Base-by-base conservation (phyloP, 1,140 invertebrate genomes). In the Dryas iulia region DNA sequence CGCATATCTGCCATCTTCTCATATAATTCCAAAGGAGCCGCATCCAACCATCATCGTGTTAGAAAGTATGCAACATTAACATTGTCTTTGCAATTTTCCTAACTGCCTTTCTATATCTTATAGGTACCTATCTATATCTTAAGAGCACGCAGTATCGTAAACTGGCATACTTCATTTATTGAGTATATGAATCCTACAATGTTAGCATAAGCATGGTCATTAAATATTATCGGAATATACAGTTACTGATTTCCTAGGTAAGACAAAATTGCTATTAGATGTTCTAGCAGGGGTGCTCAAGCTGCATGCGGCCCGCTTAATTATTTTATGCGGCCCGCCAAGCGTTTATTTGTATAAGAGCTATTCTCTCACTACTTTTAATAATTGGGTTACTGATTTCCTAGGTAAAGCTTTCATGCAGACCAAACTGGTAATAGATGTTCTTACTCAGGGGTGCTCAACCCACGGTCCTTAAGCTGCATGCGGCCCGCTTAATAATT, bases 21-120 rank as follows among this genome's bases (percentile, higher is more conserved):
- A n/a, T n/a, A n/a, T n/a, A n/a, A n/a, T n/a, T n/a, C n/a, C 8
- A 21, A 47, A 47, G 39, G 14, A 21, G 39, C 14, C 14, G 18
- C 39, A 47, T 21, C 39, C 18, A 47, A 7, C 8, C 18, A 10
- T n/a, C 39, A 10, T 21, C 39, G 39, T 47, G 7, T 21, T 21
- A 47, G 18, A 47, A 47, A 21, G 39, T 47, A 21, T 47, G 7
- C 18, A 47, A 47, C 39, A 47, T 18, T 47, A 47, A 47, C 18
- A 47, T 47, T 47, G 39, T n/a, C 24, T 39, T 7, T 24, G 59
- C 24, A 60, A 60, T 60, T 47, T 60, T 14, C 59, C 8, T 39
- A 47, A 60, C 14, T 14, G n/a, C 33, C 59, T 60, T 47, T 60
- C 24, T 39, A 60, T 47, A 47, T n/a, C n/a, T n/a, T n/a, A n/a